Evolutionary conservation across 2,888 invertebrate species (phyloP).

Genomic region (Oscheius sp.): DNA sequence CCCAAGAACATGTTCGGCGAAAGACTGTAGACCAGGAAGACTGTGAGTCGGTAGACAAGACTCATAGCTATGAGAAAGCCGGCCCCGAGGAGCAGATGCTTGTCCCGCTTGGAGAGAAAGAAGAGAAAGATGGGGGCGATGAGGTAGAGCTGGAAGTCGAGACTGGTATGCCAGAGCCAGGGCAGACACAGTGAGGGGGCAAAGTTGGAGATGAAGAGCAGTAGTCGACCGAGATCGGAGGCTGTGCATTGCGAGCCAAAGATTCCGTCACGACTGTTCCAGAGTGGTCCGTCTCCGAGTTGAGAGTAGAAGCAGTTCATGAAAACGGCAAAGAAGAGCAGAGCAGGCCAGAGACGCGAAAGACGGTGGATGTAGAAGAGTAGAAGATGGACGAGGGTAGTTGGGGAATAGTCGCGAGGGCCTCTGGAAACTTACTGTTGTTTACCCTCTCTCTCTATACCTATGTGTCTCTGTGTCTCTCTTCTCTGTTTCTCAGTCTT

Average conservation of each 20-base stretch:
- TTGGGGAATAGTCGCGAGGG: not conserved
- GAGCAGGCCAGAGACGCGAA: slow-evolving; percentile 46
- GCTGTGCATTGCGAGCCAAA: slow-evolving; percentile 55
- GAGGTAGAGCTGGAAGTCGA: slow-evolving; percentile 63
- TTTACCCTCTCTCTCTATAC: not conserved
- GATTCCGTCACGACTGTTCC: slow-evolving; percentile 49
- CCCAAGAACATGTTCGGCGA: slow-evolving; percentile 48
- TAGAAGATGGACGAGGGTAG: not conserved
- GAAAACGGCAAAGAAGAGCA: slow-evolving; percentile 43
- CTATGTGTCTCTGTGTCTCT: not conserved
- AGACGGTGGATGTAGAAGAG: slow-evolving; percentile 41
- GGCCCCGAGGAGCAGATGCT: slow-evolving; percentile 29
- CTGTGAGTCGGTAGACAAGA: slow-evolving; percentile 39
- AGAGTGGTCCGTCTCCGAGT: slow-evolving; percentile 53
- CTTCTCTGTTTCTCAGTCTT: not conserved
- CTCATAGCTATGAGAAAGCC: slow-evolving; percentile 8
- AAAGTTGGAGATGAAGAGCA: slow-evolving; percentile 57
- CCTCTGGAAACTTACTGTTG: slow-evolving; percentile 12
- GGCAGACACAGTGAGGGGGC: slow-evolving; percentile 59
- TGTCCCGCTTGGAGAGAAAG: slow-evolving; percentile 33
- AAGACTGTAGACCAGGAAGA: slow-evolving; percentile 31
- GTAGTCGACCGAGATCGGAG: slow-evolving; percentile 52
- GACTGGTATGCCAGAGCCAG: slow-evolving; percentile 64
- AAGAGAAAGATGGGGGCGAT: slow-evolving; percentile 46
- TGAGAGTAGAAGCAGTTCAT: slow-evolving; percentile 45